Percentiles rank a stretch among this genome's conserved stretches.
phyloP scores from a whole-genome alignment of 1,140 invertebrate species.

The Ridgeia piscesae region DNA sequence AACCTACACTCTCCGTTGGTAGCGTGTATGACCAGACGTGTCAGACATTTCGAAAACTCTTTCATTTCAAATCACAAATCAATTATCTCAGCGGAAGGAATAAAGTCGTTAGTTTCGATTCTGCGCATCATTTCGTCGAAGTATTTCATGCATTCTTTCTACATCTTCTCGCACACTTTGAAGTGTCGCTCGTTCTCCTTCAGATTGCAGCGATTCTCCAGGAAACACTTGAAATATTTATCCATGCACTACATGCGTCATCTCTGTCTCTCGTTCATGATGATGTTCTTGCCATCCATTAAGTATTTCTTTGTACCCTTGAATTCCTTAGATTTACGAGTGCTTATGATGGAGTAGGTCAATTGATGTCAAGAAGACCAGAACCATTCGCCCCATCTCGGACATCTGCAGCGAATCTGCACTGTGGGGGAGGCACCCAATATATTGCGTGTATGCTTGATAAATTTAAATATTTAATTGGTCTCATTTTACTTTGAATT shows the following conservation, averaged over 20 bases:
- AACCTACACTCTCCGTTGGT: background rate
- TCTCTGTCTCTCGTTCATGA: background rate
- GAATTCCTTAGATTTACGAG: background rate
- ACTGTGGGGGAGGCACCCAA: no score
- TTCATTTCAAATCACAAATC: background rate
- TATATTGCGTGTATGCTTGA: no score
- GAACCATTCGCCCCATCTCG: background rate
- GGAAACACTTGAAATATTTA: background rate
- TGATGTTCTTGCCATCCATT: background rate
- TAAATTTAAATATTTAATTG: no score
- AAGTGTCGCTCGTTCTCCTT: background rate
- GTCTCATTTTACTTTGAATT: no score
- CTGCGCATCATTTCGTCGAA: background rate
- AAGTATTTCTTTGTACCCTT: background rate
- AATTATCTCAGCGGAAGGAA: background rate
- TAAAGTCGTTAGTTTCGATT: background rate
- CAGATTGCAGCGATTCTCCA: background rate
- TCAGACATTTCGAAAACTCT: background rate
- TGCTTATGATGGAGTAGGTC: background rate
- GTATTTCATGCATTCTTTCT: background rate
- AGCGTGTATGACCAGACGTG: background rate
- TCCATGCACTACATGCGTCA: background rate
- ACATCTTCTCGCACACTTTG: background rate
- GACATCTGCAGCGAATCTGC: background rate
- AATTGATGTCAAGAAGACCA: background rate